Evolutionary conservation across 1,140 invertebrate species (phyloP), one percentile per base, ranked within the genome.

Genomic region (Scaptomyza pallida): DNA sequence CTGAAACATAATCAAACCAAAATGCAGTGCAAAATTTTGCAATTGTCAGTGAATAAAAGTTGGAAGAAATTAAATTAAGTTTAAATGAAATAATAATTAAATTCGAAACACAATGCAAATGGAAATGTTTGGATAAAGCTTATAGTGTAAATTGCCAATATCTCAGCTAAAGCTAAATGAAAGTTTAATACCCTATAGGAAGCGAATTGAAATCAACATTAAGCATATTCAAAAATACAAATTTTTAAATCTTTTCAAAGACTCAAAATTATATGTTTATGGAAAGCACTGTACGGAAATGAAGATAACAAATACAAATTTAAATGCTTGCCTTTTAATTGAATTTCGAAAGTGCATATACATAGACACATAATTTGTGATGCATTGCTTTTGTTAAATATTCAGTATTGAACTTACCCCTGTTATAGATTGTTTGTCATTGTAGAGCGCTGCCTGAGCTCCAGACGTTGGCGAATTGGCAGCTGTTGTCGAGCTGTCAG

Each of bases 401-500:
- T 37, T 54, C 10, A 72, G 17, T 23, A 35, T 19, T 21, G 8
- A 61, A 96, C 97, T 97, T 92, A 99, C 98, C 96, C 98, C 98
- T 93, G 97, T 97, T 93, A 99, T 94, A 92, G 97, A 98, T 93
- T 97, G 96, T 94, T 98, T 98, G 93, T 99, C 98, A 95, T 99
- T 97, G 89, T 98, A 95, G 89, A 96, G 80, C 65, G 77, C 55
- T 15, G 63, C 37, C 59, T 72, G 82, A n/a, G 82, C 41, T 35
- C 70, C 62, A 37, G 69, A 43, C 23, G 82, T 81, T 44, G 89
- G 89, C 19, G 89, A 90, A 52, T 82, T 88, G 5, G 79, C 88
- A 59, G 97, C 93, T 94, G 96, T 90, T 96, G 94, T 63, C 78
- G 97, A 97, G 93, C 96, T 97, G 92, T 99, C 97, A 91, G 97